Percentiles rank a stretch among this genome's conserved stretches.
Conservation (phyloP, 1,140 invertebrate genomes). For the Hormaphis cornu region DNA sequence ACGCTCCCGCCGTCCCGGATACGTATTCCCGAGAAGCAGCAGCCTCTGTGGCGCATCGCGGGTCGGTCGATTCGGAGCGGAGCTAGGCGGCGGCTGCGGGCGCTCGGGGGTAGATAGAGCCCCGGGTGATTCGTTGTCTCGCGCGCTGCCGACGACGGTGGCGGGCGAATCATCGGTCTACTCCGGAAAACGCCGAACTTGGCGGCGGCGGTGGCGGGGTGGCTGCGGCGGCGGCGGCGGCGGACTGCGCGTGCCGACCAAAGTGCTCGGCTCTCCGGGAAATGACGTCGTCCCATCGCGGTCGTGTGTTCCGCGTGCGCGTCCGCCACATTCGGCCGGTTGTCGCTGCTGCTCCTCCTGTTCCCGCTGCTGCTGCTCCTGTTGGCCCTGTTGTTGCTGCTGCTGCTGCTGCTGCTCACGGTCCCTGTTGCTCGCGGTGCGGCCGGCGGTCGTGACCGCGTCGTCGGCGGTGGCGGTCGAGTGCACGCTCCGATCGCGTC, state of each 20-base stretch:
- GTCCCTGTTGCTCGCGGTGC: background rate
- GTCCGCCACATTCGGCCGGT: background rate
- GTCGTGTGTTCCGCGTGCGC: conserved; percentile 14
- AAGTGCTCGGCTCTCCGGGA: conserved; percentile 6
- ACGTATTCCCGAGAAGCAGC: too few relatives aligned
- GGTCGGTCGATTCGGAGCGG: background rate
- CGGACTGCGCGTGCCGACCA: background rate
- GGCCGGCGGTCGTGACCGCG: background rate
- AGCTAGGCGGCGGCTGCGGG: too few relatives aligned
- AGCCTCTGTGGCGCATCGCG: background rate
- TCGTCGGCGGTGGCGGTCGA: background rate
- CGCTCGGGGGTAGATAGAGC: background rate
- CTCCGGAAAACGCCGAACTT: too few relatives aligned
- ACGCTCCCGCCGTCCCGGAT: background rate
- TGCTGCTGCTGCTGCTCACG: background rate
- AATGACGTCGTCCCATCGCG: background rate
- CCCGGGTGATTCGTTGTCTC: conserved; percentile 7
- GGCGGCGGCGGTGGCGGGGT: background rate
- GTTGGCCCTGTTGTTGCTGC: background rate
- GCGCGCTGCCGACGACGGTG: background rate
- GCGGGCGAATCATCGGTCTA: too few relatives aligned
- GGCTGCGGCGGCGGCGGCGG: background rate
- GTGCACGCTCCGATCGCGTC: too few relatives aligned
- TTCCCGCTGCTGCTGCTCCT: background rate
- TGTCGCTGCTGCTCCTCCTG: background rate